Conservation (phyloP, 1,140 invertebrate genomes). For the Bradynema listronoti region DNA sequence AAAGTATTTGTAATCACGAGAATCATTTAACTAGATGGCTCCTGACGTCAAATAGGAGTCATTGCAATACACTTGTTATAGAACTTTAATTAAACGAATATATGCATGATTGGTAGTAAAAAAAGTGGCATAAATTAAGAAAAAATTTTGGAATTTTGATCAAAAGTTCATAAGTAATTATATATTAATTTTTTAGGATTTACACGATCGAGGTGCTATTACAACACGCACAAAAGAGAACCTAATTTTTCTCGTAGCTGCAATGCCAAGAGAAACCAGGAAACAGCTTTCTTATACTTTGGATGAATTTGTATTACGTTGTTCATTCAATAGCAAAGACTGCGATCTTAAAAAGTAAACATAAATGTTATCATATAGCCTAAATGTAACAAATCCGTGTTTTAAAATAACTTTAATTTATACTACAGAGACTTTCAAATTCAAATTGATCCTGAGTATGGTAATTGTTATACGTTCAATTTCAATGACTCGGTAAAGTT, state of each 20-base stretch:
- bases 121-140: no score
- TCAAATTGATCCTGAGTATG: slow-evolving; percentile 50
- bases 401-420: not conserved
- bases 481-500: slow-evolving; percentile 57
- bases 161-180: no score
- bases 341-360: slow-evolving; percentile 47
- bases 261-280: slow-evolving; percentile 47
- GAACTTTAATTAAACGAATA: no score
- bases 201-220: slow-evolving; percentile 52
- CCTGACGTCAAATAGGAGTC: no score
- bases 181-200: slow-evolving; percentile 44
- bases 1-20: no score
- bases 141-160: no score
- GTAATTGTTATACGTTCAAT: slow-evolving; percentile 56
- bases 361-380: not conserved
- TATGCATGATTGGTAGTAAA: no score
- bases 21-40: no score
- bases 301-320: slow-evolving; percentile 57
- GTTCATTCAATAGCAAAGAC: slow-evolving; percentile 55
- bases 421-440: slow-evolving; percentile 56
- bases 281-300: slow-evolving; percentile 49
- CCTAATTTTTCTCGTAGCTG: slow-evolving; percentile 56
- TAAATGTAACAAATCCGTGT: not conserved
- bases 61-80: no score
- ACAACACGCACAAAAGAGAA: slow-evolving; percentile 57